Evolutionary conservation across 2,113 vertebrate genomes (phyloP), one percentile per base, ranked within the genome.

Genomic region (Chamaea fasciata): DNA sequence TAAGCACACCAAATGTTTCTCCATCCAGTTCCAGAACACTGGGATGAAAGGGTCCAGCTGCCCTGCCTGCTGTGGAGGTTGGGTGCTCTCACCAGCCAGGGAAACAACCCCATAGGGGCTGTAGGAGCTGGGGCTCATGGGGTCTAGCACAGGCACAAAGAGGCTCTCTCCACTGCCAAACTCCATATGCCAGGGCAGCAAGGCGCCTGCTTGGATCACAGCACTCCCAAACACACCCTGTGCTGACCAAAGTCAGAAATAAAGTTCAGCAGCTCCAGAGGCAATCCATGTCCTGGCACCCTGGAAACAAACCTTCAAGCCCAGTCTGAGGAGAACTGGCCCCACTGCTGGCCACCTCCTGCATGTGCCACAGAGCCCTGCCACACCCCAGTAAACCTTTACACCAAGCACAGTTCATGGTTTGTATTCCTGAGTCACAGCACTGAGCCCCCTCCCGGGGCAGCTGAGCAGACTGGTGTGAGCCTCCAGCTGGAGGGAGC

Each of bases 401-500:
- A 37, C 17, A 59, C 11, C 26, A 64, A 68, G 65, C 12, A 84
- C 73, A 53, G 69, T 24, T 67, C 3, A 0, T 9, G 14, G n/a
- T 62, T 78, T 30, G 9, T 47, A 33, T 33, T 89, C 59, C 59
- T 39, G 17, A 80, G 31, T 11, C 62, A 46, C 42, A 86, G 68
- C 77, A 73, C 39, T 1, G 9, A 73, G 39, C 20, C 41, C 46
- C 23, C 10, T 47, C 49, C 55, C 0, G 0, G 47, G 46, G 52
- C 0, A 4, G 69, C 52, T 47, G 47, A 84, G 37, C 46, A 65
- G 50, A 35, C 60, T 33, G 60, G 55, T 1, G 10, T 17, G 42
- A 53, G 65, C 78, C 56, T 60, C 42, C 14, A 57, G 41, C 16
- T 3, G 0, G 44, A 55, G 16, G 28, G 21, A 44, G 24, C 11